Evolutionary conservation across 2,888 invertebrate genomes (phyloP).

Genomic region (Hybos culiciformis): DNA sequence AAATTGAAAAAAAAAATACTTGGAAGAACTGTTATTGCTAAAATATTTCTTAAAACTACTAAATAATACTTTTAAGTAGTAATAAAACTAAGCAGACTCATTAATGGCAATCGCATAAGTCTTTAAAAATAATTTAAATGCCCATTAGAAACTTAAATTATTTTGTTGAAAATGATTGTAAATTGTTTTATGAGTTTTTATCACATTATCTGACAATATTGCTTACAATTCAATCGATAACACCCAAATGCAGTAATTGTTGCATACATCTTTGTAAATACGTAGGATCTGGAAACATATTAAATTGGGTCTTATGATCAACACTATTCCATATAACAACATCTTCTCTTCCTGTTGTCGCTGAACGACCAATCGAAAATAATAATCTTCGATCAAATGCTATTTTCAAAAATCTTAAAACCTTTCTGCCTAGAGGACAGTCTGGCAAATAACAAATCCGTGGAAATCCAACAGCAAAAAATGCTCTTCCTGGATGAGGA

Average conservation of each 20-base stretch:
- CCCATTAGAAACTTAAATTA: too few relatives aligned
- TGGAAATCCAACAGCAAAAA: slow-evolving; percentile 79
- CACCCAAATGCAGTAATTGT: slow-evolving; percentile 36
- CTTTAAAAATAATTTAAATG: too few relatives aligned
- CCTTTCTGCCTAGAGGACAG: slow-evolving; percentile 62
- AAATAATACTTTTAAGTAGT: too few relatives aligned
- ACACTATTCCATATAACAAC: slow-evolving; percentile 87
- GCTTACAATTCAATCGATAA: slow-evolving; percentile 36
- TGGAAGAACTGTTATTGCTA: too few relatives aligned
- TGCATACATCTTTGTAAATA: slow-evolving; percentile 49
- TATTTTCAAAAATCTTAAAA: slow-evolving; percentile 57
- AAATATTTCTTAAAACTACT: too few relatives aligned
- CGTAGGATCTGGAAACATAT: slow-evolving; percentile 63
- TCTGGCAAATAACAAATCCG: slow-evolving; percentile 73
- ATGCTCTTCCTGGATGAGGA: slow-evolving; percentile 71
- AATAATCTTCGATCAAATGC: slow-evolving; percentile 74
- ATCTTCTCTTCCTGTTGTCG: slow-evolving; percentile 81
- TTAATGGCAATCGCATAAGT: too few relatives aligned
- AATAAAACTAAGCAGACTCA: too few relatives aligned
- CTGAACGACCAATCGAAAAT: slow-evolving; percentile 76
- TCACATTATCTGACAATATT: too few relatives aligned
- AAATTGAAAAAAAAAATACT: too few relatives aligned
- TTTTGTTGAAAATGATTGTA: too few relatives aligned
- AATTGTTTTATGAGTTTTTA: too few relatives aligned
- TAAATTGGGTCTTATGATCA: slow-evolving; percentile 70